Percentiles rank a stretch among this genome's conserved stretches.
Evolutionary conservation across 2,113 vertebrate genomes (phyloP).

Genomic region (Thunnus thynnus): DNA sequence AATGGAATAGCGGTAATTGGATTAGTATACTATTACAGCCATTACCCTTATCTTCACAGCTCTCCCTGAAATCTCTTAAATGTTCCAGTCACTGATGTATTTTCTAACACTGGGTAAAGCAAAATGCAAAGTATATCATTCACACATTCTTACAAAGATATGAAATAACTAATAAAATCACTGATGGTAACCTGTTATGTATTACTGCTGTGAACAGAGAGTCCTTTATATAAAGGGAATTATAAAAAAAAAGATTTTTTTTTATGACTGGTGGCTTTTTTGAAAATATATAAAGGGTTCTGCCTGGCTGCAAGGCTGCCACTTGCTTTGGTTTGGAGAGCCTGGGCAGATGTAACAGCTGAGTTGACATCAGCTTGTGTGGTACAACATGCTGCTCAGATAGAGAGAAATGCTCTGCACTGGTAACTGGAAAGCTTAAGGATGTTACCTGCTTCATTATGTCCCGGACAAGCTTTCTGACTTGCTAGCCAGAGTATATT

Average conservation of each 20-base stretch:
- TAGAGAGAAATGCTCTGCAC: constrained; percentile 72
- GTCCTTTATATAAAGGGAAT: not conserved
- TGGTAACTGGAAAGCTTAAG: constrained; percentile 76
- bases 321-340: constrained; percentile 59
- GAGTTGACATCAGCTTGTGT: constrained; percentile 67
- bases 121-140: constrained; percentile 43
- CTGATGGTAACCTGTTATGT: constrained; percentile 32
- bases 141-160: constrained; percentile 31
- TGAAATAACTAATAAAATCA: constrained; percentile 35
- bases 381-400: constrained; percentile 70
- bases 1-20: constrained; percentile 72
- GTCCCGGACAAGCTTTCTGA: constrained; percentile 68
- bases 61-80: constrained; percentile 63
- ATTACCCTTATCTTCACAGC: constrained; percentile 70
- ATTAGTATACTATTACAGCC: constrained; percentile 69
- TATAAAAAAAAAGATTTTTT: not conserved
- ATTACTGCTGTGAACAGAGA: constrained; percentile 16
- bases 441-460: constrained; percentile 80
- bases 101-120: constrained; percentile 32
- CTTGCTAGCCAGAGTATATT: constrained; percentile 69
- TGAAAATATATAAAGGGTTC: constrained; percentile 15
- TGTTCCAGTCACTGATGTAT: constrained; percentile 50
- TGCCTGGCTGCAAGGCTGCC: constrained; percentile 56
- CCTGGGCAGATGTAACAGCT: constrained; percentile 71
- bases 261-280: constrained; percentile 11